Percentiles rank a stretch among this genome's conserved stretches.
phyloP scores from a whole-genome alignment of 2,113 vertebrate genomes.

The Capreolus pygargus region DNA sequence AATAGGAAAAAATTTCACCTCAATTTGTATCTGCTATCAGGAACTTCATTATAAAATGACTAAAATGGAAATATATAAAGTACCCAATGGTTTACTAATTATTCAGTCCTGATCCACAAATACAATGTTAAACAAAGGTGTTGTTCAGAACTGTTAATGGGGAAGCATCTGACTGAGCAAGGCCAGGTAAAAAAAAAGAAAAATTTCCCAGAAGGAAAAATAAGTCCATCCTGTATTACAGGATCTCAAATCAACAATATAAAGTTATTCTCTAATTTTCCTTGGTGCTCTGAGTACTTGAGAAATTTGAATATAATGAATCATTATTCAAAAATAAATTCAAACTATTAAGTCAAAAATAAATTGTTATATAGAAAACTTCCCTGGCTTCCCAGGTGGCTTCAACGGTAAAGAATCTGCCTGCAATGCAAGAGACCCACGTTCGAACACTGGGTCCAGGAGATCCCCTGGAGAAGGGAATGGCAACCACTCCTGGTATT shows the following conservation, averaged over 20 bases:
- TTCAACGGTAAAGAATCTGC: not conserved
- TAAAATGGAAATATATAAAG: not conserved
- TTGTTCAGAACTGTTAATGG: not conserved
- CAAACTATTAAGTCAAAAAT: constrained; percentile 24
- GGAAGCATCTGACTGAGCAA: not conserved
- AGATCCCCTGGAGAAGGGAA: not conserved
- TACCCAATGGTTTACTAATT: not conserved
- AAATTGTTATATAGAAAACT: not conserved
- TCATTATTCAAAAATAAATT: constrained; percentile 22
- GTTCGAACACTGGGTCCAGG: not conserved
- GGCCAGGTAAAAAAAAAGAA: not conserved
- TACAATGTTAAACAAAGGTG: not conserved
- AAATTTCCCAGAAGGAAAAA: not conserved
- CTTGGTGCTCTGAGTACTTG: not conserved
- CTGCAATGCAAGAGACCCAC: not conserved
- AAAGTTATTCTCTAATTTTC: not conserved
- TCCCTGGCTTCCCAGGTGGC: not conserved
- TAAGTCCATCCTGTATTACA: not conserved
- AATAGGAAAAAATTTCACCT: not conserved
- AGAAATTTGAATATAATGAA: constrained; percentile 14
- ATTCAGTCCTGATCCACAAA: not conserved
- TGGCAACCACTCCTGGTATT: not conserved
- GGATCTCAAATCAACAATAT: not conserved
- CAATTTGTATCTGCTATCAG: not conserved
- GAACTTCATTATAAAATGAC: constrained; percentile 9